These are phyloP conservation scores for Pomatorhinus ruficollis DNA, from an alignment of 2,113 vertebrate genomes.

Conservation along the genomic window DNA sequence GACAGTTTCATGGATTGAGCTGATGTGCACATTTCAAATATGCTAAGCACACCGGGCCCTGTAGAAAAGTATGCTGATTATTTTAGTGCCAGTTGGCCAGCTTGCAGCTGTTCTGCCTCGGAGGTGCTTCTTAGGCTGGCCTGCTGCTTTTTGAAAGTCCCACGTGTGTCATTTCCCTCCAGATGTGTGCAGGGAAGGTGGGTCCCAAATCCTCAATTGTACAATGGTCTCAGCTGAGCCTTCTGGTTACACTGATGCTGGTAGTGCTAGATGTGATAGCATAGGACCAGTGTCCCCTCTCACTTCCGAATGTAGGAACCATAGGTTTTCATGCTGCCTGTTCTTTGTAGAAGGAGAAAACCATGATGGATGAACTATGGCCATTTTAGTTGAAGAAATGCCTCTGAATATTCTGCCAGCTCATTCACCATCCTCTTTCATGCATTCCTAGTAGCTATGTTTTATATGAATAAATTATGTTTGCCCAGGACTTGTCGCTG, in stretches of 20 bases:
- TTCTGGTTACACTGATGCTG: not conserved
- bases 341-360: not conserved
- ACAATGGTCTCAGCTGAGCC: not conserved
- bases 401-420: not conserved
- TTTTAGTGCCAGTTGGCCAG: not conserved
- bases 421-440: not conserved
- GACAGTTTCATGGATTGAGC: not conserved
- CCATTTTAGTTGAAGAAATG: not conserved
- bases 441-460: not conserved
- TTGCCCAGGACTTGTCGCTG: not conserved
- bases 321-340: not conserved
- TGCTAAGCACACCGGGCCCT: not conserved
- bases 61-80: not conserved
- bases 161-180: not conserved
- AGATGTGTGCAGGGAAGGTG: not conserved
- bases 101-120: not conserved
- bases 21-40: not conserved
- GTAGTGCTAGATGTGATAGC: not conserved
- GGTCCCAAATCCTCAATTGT: not conserved
- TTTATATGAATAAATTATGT: not conserved
- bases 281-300: not conserved
- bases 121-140: not conserved
- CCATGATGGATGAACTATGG: not conserved
- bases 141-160: not conserved
- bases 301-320: not conserved